Base-by-base conservation (phyloP, 2,797 vertebrate species). In the Anniella stebbinsi region DNA sequence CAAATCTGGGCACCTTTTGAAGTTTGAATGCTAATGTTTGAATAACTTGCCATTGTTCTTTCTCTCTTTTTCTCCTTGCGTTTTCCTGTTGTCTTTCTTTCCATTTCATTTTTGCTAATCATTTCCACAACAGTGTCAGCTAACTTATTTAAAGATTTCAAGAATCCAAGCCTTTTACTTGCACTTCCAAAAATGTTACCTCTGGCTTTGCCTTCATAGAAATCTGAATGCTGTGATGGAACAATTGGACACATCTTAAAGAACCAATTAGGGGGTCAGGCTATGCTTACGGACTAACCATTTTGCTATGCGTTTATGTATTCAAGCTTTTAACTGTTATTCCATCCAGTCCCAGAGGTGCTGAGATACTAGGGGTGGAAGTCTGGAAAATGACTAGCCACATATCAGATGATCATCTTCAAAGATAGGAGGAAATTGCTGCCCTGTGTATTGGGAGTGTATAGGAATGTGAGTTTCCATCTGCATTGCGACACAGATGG, bases 71-170 rank as follows among this genome's bases (percentile, higher is more conserved):
- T 80, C 90, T 69, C 25, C 51, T 51, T 92, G 77, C 84, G 12
- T 41, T 77, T 36, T 4, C 21, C 7, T 11, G 95, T 94, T 33
- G 80, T 91, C 11, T 84, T 91, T 92, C 91, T 66, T 0, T 67
- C 89, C 80, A 75, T 94, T 75, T 78, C 89, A 48, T 25, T 91
- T 85, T 88, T 84, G 63, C 54, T 93, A 90, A 94, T 81, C 6
- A 33, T 38, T 92, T 93, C 76, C 93, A 90, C 80, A 92, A 41
- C 17, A n/a, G 87, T 38, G 0, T 84, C 75, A 84, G 88, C 69
- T 85, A 95, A 94, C 93, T 94, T 86, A 90, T 93, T 95, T 67
- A 89, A 54, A 15, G 80, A 21, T 93, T n/a, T 94, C 87, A 75
- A 78, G 90, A 76, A 89, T 25, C 67, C 1, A 75, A n/a, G 1